Evolutionary conservation across 1,140 invertebrate species (phyloP).

Genomic region (Ceratosolen solmsi): DNA sequence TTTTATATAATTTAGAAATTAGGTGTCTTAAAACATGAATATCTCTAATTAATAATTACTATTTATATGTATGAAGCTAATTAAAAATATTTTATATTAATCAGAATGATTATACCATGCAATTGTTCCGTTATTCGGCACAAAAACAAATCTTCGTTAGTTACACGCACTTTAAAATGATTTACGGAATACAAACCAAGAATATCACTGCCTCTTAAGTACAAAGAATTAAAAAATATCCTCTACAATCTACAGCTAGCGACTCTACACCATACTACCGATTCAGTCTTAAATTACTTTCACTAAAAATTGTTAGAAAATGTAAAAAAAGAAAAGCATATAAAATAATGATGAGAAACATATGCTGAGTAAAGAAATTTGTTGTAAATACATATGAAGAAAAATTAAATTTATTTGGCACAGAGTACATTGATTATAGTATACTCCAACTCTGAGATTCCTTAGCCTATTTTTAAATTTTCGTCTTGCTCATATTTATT

Average conservation of each 20-base stretch:
- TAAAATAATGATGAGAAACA: constrained; percentile 28
- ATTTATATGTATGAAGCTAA: neutral
- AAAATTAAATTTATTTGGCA: constrained; percentile 64
- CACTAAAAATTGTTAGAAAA: constrained; percentile 33
- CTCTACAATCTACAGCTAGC: constrained; percentile 56
- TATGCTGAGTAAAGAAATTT: constrained; percentile 37
- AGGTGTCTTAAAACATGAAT: neutral
- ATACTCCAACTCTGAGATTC: constrained; percentile 59
- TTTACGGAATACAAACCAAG: neutral
- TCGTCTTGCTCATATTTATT: constrained; percentile 35
- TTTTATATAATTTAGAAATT: constrained; percentile 4
- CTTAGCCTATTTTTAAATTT: constrained; percentile 41
- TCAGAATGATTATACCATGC: neutral
- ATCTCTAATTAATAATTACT: too few species aligned
- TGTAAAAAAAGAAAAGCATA: constrained; percentile 14
- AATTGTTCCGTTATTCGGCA: neutral
- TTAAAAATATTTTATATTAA: neutral
- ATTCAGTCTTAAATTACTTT: constrained; percentile 62
- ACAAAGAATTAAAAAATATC: constrained; percentile 48
- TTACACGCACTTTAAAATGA: constrained; percentile 17
- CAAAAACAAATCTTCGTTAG: neutral
- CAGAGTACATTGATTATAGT: constrained; percentile 64
- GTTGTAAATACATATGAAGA: constrained; percentile 49
- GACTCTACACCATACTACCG: constrained; percentile 54
- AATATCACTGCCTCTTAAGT: too few species aligned